Base-by-base conservation (phyloP, 1,140 invertebrate species). In the Drosophila nasuta region DNA sequence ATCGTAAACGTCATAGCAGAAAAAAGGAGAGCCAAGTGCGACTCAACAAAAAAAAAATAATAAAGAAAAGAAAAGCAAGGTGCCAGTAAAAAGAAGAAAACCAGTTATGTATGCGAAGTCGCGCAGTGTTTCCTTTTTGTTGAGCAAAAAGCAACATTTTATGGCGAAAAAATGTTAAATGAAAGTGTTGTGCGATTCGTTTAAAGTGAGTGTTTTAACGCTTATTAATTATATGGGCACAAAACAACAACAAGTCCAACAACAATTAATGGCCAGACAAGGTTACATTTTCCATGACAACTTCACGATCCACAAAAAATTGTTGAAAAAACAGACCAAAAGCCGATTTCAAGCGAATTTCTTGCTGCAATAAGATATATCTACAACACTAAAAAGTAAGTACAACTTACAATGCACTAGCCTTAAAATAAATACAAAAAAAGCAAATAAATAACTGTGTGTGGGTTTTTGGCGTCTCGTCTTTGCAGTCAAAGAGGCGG, bases 171-270 rank as follows among this genome's bases (percentile, higher is more conserved):
- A 66, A 68, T 71, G 65, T 81, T 82, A 70, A 82, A 82, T 87
- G 83, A 88, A 87, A 87, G 82, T 87, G 83, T 66, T 81, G 69
- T 79, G 79, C 51, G 69, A 71, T 82, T 56, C 46, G 58, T 52
- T 41, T 25, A 10, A 65, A 76, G 68, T 67, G 35, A 43, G 43
- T 57, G 62, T 60, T 76, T 57, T 43, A 81, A 66, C 57, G 66
- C 63, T 52, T 79, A 68, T 76, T 73, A 79, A 81, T 82, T 68
- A 59, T 60, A 64, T 65, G 68, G 68, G 11, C 60, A 71, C n/a
- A 48, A 11, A 38, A 38, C 60, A 59, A 71, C 56, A 65, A 63
- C 59, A 71, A 75, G 72, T 56, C 48, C 8, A 69, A 57, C 66
- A 41, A 41, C 46, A 69, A 63, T 56, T 46, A 78, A 56, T 52